Evolutionary conservation across 2,113 vertebrate genomes (phyloP).

Genomic region (Dinomys branickii): DNA sequence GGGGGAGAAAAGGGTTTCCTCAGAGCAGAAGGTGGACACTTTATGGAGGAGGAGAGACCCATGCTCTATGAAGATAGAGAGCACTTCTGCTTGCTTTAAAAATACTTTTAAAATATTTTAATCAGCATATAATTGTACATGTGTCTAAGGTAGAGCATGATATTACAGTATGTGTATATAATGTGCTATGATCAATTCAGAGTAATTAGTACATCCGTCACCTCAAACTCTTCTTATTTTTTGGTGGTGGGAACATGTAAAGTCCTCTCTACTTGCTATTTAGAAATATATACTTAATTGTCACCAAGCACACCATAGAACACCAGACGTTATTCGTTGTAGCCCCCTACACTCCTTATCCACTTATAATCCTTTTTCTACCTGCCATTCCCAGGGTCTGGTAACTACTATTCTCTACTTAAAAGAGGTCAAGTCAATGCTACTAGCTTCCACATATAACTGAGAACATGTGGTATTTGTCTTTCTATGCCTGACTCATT

Average conservation of each 20-base stretch:
- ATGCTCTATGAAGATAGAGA: neutral
- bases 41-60: neutral
- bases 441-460: neutral
- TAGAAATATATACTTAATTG: neutral
- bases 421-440: neutral
- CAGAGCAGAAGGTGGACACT: neutral
- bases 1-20: neutral
- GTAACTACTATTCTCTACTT: neutral
- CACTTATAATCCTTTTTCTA: neutral
- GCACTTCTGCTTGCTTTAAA: neutral
- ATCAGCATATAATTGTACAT: neutral
- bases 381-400: neutral
- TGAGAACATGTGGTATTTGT: neutral
- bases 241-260: neutral
- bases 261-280: neutral
- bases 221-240: neutral
- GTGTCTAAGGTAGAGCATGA: neutral
- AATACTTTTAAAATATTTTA: neutral
- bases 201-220: neutral
- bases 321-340: neutral
- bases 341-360: neutral
- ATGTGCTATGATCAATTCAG: neutral
- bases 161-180: neutral
- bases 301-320: neutral
- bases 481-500: neutral